These are phyloP conservation scores for Perca flavescens DNA, from an alignment of 2,113 vertebrate genomes.

Conservation along the genomic window DNA sequence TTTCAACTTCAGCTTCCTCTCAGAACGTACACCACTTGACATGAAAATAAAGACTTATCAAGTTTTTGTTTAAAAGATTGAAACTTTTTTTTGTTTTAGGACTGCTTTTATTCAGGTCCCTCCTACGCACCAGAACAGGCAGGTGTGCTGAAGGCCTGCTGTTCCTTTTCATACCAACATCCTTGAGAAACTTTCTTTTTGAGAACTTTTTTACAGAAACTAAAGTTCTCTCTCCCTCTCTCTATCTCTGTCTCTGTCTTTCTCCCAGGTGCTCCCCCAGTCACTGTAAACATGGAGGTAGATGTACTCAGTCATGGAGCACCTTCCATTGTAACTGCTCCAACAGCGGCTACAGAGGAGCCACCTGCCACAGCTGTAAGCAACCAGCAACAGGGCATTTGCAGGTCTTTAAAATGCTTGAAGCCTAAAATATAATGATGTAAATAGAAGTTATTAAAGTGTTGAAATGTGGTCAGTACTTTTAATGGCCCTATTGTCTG, in stretches of 20 bases:
- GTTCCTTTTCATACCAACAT: slow-evolving; percentile 13
- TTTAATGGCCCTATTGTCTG: background rate
- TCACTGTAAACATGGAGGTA: slow-evolving; percentile 94
- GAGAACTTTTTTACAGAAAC: slow-evolving; percentile 25
- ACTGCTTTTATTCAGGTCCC: background rate
- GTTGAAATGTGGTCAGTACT: background rate
- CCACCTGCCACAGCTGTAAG: slow-evolving; percentile 93
- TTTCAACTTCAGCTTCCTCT: slow-evolving; percentile 28
- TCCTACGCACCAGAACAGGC: slow-evolving; percentile 37
- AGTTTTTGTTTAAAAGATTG: background rate
- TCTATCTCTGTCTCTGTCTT: slow-evolving; percentile 26
- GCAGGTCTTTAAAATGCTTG: slow-evolving; percentile 11
- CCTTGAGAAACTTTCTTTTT: slow-evolving; percentile 28
- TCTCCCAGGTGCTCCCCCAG: slow-evolving; percentile 91
- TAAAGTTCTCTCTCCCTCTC: slow-evolving; percentile 1
- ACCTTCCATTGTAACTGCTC: slow-evolving; percentile 93
- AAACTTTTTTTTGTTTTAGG: slow-evolving; percentile 19
- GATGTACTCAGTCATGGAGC: slow-evolving; percentile 94
- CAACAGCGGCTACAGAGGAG: slow-evolving; percentile 90
- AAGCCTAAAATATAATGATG: background rate
- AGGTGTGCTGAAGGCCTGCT: slow-evolving; percentile 5
- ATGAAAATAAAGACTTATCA: slow-evolving; percentile 1
- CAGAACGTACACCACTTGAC: slow-evolving; percentile 17
- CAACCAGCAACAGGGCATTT: background rate
- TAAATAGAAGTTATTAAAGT: background rate